A percentile compares a stretch with the other conserved stretches of the same genome.
These are phyloP conservation scores for human (Homo sapiens) DNA, from an alignment of 2,113 vertebrate genomes.

Conservation along the genomic window DNA sequence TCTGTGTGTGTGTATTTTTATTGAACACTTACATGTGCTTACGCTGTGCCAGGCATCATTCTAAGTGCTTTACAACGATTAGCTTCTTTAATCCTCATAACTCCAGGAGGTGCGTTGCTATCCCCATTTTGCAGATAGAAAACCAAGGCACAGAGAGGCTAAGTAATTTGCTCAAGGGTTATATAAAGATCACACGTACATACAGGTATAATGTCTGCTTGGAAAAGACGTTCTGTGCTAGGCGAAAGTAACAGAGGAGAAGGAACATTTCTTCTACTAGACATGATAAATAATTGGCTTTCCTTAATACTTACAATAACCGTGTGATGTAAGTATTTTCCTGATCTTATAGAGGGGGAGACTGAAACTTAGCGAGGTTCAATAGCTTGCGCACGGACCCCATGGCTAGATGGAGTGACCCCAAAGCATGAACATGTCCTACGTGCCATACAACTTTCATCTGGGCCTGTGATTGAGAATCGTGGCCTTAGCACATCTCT, in stretches of 20 bases:
- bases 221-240: neutral
- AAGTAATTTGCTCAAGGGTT: neutral
- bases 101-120: neutral
- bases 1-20: neutral
- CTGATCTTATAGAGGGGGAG: neutral
- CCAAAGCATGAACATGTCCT: neutral
- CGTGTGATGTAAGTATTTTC: neutral
- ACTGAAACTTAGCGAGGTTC: neutral
- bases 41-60: neutral
- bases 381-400: neutral
- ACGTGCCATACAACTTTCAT: rapidly evolving
- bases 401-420: neutral
- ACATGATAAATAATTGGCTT: neutral
- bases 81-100: neutral
- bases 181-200: neutral
- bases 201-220: neutral
- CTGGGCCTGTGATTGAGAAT: neutral
- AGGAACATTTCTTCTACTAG: neutral
- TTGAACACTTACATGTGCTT: rapidly evolving
- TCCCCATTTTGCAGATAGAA: neutral
- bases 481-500: rapidly evolving
- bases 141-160: neutral
- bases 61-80: neutral
- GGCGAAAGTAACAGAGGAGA: neutral
- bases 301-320: neutral